Evolutionary conservation across 2,888 invertebrate species (phyloP), one percentile per base, ranked within the genome.

Genomic region (Pristionchus fissidentatus): DNA sequence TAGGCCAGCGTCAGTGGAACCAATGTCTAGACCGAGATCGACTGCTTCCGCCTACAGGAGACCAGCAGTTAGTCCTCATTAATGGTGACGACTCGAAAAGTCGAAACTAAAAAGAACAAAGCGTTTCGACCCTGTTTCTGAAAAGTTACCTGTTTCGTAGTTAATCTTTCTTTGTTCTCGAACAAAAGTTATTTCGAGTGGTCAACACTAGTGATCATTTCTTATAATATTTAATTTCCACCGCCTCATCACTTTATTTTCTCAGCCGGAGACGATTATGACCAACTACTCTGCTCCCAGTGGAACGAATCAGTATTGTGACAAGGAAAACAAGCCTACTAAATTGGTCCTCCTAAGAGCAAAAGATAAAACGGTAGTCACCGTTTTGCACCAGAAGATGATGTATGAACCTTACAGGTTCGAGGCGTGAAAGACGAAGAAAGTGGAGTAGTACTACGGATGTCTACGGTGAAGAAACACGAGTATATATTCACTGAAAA

Each of bases 231-330:
- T n/a, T n/a, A n/a, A n/a, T n/a, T n/a, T n/a, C n/a, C n/a, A n/a
- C n/a, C n/a, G n/a, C n/a, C n/a, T 32, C 1, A 60, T 1, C 19
- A 29, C 32, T 22, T 66, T 22, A 22, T 38, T 38, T 4, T 15
- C 26, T 0, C 8, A 70, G 49, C 29, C 7, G 29, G 75, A 49
- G 8, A 41, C 75, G 32, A 49, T 46, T n/a, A 22, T 41, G 32
- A 77, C 75, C 46, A 26, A 77, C 49, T 46, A 26, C 7, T 49
- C 75, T 46, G 49, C 75, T 49, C 75, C 75, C 19, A 32, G 5
- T 7, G 49, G 49, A 13, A 49, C 75, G 19, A 77, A 19, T 7
- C 70, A 26, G 26, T n/a, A 70, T 22, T n/a, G 22, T 32, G 49
- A 77, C 32, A 77, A 49, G 75, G 75, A 77, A 41, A 77, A 77